phyloP scores from a whole-genome alignment of 2,797 vertebrate species.

The Cirrhinus mrigala region DNA sequence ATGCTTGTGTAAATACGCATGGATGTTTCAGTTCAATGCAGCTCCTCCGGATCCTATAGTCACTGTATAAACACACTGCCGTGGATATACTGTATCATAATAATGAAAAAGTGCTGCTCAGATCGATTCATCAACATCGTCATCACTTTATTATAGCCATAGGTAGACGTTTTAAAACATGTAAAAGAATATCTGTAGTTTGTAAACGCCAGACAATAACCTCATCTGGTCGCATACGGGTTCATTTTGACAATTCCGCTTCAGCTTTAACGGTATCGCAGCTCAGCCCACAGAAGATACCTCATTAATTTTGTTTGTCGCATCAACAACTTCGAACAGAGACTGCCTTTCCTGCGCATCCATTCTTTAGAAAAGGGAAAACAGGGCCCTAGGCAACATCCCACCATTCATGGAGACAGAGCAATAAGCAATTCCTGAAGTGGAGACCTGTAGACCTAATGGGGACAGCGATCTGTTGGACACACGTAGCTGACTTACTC shows the following conservation, averaged over 20 bases:
- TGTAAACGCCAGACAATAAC: slow-evolving; percentile 4
- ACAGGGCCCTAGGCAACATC: slow-evolving; percentile 72
- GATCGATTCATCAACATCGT: slow-evolving; percentile 9
- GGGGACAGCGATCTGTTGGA: slow-evolving; percentile 79
- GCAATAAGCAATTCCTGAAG: slow-evolving; percentile 83
- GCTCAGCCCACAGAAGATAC: slow-evolving; percentile 68
- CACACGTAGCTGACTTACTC: slow-evolving; percentile 83
- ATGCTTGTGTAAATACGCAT: slow-evolving; percentile 46
- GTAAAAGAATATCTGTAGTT: slow-evolving; percentile 3
- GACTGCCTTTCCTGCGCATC: slow-evolving; percentile 79
- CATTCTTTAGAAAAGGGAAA: slow-evolving; percentile 74
- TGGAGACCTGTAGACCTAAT: slow-evolving; percentile 83
- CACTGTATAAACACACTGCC: slow-evolving; percentile 45
- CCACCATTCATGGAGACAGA: slow-evolving; percentile 82
- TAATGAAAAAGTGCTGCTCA: slow-evolving; percentile 31
- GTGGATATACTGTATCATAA: slow-evolving; percentile 40
- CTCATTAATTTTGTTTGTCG: slow-evolving; percentile 62
- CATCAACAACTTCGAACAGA: slow-evolving; percentile 70
- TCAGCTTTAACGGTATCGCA: slow-evolving; percentile 69
- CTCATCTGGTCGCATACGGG: slow-evolving; percentile 42
- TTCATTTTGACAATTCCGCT: slow-evolving; percentile 18
- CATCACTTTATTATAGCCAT: slow-evolving; percentile 22
- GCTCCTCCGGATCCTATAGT: slow-evolving; percentile 25
- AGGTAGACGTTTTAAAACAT: background rate
- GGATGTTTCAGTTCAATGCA: slow-evolving; percentile 28